Evolutionary conservation across 2,888 invertebrate species (phyloP), one percentile per base, ranked within the genome.

Genomic region (Cantharis lateralis): DNA sequence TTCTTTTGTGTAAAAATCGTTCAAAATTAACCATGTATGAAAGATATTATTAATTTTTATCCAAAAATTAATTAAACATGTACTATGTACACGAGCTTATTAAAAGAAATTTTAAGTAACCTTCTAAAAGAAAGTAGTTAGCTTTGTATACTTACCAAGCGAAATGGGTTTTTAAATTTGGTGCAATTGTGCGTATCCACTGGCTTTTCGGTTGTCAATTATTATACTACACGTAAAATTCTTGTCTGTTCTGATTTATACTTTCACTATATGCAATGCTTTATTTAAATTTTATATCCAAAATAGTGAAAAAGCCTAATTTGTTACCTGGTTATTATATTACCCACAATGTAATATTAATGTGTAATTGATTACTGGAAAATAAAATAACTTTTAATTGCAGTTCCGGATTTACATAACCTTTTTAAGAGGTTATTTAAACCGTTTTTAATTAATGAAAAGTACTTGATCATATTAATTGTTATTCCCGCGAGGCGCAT

Each of bases 161-260:
- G 48, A 48, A 48, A 48, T 48, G 48, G n/a, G 48, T 48, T 48
- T 48, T 28, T 62, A 64, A 66, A 69, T 70, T 72, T 28, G 32
- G 71, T 74, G 61, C 76, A 78, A 76, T 78, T 78, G 78, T 78
- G 78, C 78, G 75, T 78, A 71, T 71, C 76, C 32, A 64, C 16
- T 73, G 32, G 68, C 24, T 64, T 74, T 32, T 77, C 68, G 74
- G 73, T 71, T 74, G 73, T 68, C 74, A 70, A 77, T 66, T 48
- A 48, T 24, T 24, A 24, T 24, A 24, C 24, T n/a, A n/a, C 70
- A 62, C 18, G 63, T 61, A 70, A 74, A 74, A 73, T 74, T 77
- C 74, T 62, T 71, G 74, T 74, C 15, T 15, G 15, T 16, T 10
- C 32, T 62, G 32, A 26, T 61, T 74, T 74, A 20, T 62, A 72